Percentiles rank a stretch among this genome's conserved stretches.
phyloP scores from a whole-genome alignment of 2,113 vertebrate species.

The Nothocercus nigrocapillus region DNA sequence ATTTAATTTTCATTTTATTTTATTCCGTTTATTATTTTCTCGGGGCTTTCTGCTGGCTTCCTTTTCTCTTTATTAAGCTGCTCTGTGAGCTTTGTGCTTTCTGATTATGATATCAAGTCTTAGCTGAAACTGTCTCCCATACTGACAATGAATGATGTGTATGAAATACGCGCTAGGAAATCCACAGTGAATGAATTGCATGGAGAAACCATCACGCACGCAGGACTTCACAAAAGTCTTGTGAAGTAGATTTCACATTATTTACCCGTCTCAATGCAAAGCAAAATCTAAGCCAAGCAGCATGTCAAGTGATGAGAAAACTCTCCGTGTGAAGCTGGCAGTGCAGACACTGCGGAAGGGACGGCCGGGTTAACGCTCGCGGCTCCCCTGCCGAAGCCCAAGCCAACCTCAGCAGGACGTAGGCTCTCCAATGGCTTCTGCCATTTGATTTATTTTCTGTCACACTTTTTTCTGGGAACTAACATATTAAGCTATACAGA shows the following conservation, averaged over 20 bases:
- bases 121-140: neutral
- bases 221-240: no score
- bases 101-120: neutral
- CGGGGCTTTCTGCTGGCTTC: no score
- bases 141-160: neutral
- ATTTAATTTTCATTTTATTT: neutral
- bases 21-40: neutral
- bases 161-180: neutral
- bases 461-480: neutral
- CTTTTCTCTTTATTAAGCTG: neutral
- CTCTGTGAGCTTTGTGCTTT: neutral
- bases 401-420: neutral
- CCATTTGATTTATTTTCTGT: neutral
- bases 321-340: neutral
- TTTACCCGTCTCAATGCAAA: neutral
- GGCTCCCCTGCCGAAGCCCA: neutral
- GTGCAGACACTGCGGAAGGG: fast-evolving
- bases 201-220: neutral
- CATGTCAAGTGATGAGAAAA: neutral
- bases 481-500: neutral
- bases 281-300: neutral
- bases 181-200: neutral
- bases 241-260: neutral
- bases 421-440: neutral
- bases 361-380: neutral